Evolutionary conservation across 2,113 vertebrate species (phyloP).

Genomic region (Casuarius casuarius): DNA sequence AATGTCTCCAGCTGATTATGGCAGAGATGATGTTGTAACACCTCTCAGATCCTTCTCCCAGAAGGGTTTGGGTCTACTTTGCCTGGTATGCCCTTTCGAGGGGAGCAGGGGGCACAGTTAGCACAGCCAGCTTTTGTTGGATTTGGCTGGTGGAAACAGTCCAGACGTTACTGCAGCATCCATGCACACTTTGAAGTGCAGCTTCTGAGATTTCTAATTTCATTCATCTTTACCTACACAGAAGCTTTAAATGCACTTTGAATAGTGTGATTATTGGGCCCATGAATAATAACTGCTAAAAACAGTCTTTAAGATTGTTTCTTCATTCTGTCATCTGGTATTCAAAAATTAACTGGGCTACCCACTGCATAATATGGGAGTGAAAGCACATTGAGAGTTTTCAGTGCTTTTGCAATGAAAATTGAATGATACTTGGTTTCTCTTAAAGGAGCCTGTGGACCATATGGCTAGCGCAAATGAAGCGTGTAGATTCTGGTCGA

Average conservation of each 20-base stretch:
- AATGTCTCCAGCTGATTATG: background rate
- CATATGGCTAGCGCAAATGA: background rate
- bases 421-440: background rate
- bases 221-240: background rate
- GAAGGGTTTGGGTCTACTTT: background rate
- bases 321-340: background rate
- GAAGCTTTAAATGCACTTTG: background rate
- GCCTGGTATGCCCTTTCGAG: background rate
- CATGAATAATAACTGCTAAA: accelerated
- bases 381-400: background rate
- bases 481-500: background rate
- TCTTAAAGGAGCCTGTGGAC: background rate
- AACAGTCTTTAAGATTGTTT: background rate
- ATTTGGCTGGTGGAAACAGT: background rate
- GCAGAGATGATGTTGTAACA: background rate
- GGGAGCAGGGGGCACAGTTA: background rate
- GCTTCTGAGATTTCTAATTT: background rate
- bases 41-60: background rate
- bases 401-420: background rate
- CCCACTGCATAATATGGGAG: background rate
- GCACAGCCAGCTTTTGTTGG: background rate
- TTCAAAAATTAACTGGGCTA: background rate
- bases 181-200: background rate
- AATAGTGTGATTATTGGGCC: background rate
- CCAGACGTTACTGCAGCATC: background rate